phyloP scores from a whole-genome alignment of 92 coral and sea anemone species.

The Parazoanthus atlanticus region DNA sequence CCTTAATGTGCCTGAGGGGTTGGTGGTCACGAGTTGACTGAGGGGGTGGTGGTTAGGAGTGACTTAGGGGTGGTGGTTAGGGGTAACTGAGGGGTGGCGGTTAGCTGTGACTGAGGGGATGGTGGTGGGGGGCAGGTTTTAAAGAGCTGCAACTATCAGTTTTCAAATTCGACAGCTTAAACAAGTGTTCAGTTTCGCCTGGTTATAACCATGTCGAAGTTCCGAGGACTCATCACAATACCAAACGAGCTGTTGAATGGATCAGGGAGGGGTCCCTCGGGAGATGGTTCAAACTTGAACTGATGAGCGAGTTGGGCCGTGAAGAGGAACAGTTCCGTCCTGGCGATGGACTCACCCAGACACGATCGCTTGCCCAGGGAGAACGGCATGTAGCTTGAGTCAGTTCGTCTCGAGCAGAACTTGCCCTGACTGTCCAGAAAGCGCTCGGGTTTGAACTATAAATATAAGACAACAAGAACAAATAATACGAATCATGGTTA shows the following conservation, averaged over 20 bases:
- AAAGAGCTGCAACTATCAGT: too few relatives aligned
- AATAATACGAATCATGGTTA: not conserved
- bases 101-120: too few relatives aligned
- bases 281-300: conserved; percentile 52
- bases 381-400: conserved; percentile 40
- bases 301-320: conserved; percentile 64
- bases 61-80: too few relatives aligned
- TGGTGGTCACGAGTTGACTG: too few relatives aligned
- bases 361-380: conserved; percentile 41
- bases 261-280: conserved; percentile 59
- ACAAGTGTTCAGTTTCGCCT: conserved; percentile 13
- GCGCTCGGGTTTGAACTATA: conserved; percentile 38
- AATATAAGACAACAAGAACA: too few relatives aligned
- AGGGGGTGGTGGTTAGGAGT: too few relatives aligned
- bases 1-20: too few relatives aligned
- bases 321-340: conserved; percentile 41
- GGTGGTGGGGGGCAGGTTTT: too few relatives aligned
- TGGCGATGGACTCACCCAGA: conserved; percentile 40
- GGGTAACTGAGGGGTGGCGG: too few relatives aligned
- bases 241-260: conserved; percentile 22
- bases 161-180: too few relatives aligned
- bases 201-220: conserved; percentile 2
- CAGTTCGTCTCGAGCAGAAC: conserved; percentile 23
- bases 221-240: conserved; percentile 23
- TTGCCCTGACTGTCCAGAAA: conserved; percentile 39